Evolutionary conservation across 2,888 invertebrate species (phyloP).

Genomic region (Hirtodrosophila cameraria): DNA sequence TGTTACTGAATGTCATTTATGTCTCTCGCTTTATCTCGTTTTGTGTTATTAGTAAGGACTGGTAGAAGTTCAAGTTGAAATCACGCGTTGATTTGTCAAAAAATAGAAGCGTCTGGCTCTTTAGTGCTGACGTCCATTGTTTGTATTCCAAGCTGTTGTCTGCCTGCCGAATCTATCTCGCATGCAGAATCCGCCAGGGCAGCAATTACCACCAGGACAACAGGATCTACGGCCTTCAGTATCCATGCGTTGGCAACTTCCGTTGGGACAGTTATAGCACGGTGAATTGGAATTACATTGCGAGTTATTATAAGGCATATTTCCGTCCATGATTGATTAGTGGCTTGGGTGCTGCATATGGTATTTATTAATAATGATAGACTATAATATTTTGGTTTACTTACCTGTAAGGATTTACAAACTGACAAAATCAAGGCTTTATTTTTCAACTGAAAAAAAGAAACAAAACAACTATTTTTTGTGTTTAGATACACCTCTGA

Average conservation of each 20-base stretch:
- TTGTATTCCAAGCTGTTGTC: slow-evolving; percentile 16
- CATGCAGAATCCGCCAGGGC: slow-evolving; percentile 37
- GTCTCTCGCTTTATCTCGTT: no score
- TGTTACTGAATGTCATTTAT: no score
- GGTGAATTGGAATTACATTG: neutral
- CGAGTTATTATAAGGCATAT: neutral
- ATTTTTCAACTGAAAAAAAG: slow-evolving; percentile 24
- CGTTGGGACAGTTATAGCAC: slow-evolving; percentile 43
- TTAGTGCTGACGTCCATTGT: slow-evolving; percentile 41
- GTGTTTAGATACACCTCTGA: slow-evolving; percentile 23
- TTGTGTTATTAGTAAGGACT: no score
- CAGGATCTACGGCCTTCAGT: neutral
- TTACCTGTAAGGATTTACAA: slow-evolving; percentile 20
- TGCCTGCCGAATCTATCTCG: neutral
- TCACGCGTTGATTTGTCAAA: slow-evolving; percentile 38
- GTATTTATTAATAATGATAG: neutral
- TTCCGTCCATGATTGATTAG: slow-evolving; percentile 39
- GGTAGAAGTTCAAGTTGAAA: no score
- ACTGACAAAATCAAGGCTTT: slow-evolving; percentile 28
- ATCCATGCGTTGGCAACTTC: slow-evolving; percentile 35
- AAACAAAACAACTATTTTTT: slow-evolving; percentile 1
- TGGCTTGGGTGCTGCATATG: neutral
- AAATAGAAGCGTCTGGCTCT: slow-evolving; percentile 26
- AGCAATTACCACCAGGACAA: slow-evolving; percentile 55
- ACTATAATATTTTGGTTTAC: neutral